Evolutionary conservation across 2,113 vertebrate species (phyloP), one percentile per base, ranked within the genome.

Genomic region (Astatotilapia flaviijosephi): DNA sequence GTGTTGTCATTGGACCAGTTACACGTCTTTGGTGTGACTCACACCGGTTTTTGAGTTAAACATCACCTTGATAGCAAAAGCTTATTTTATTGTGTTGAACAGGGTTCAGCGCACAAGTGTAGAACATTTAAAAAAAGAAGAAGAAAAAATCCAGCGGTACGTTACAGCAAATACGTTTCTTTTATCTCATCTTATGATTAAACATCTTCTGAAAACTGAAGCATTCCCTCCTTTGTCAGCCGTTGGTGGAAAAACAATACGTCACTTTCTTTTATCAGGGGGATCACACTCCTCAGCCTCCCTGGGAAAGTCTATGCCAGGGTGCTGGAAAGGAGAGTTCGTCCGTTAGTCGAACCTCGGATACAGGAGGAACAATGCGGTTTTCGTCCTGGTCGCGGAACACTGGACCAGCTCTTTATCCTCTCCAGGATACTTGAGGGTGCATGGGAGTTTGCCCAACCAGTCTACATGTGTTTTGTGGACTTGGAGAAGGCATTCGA

Each of bases 221-320:
- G 6, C 1, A 0, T 60, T 55, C 15, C 28, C 21, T 55, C 17
- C 9, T 14, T 14, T 68, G 37, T 56, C 47, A 81, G 49, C 47
- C 40, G 5, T 6, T 33, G 9, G 2, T 62, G 23, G 17, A 82
- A 81, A 82, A 49, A 47, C 4, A 35, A 45, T 23, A 8, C 4
- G 3, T 45, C 14, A 54, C 3, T 12, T 19, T 31, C 3, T 21
- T 26, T 73, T 53, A 62, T 26, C 10, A 14, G n/a, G n/a, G n/a
- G n/a, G n/a, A n/a, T n/a, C n/a, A n/a, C n/a, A n/a, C n/a, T n/a
- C n/a, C n/a, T n/a, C n/a, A n/a, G n/a, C n/a, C n/a, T n/a, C n/a
- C n/a, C n/a, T n/a, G n/a, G n/a, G n/a, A n/a, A n/a, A n/a, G n/a
- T n/a, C n/a, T n/a, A n/a, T n/a, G n/a, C n/a, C n/a, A n/a, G n/a